Evolutionary conservation across 2,888 invertebrate genomes (phyloP).

Genomic region (Chouioia cunea): DNA sequence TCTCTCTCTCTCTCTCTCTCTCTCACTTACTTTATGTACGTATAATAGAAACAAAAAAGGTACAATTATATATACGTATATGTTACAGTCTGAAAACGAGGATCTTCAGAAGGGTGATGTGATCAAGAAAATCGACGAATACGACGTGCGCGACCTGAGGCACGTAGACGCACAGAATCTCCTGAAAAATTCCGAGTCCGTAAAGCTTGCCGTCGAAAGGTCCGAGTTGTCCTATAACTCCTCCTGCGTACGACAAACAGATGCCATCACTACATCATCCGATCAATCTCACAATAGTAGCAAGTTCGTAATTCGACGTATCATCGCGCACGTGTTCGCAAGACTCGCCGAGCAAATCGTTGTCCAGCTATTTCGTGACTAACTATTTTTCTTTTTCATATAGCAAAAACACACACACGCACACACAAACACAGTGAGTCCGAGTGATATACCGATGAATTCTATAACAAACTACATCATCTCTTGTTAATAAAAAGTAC

Average conservation of each 20-base stretch:
- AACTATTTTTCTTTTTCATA: slow-evolving; percentile 15
- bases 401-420: background rate
- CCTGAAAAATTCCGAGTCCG: slow-evolving; percentile 84
- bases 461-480: no score
- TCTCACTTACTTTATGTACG: no score
- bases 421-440: slow-evolving; percentile 13
- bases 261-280: slow-evolving; percentile 4
- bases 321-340: slow-evolving; percentile 13
- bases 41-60: no score
- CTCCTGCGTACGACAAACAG: slow-evolving; percentile 12
- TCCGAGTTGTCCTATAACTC: slow-evolving; percentile 51
- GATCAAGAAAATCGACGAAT: slow-evolving; percentile 89
- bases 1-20: no score
- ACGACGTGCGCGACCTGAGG: slow-evolving; percentile 87
- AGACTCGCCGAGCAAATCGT: slow-evolving; percentile 32
- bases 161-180: slow-evolving; percentile 93
- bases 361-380: slow-evolving; percentile 48
- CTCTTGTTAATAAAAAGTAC: background rate
- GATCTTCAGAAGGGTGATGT: slow-evolving; percentile 90
- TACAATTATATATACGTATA: slow-evolving; percentile 28
- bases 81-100: slow-evolving; percentile 83
- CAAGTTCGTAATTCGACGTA: slow-evolving; percentile 24
- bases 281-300: background rate
- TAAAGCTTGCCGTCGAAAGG: slow-evolving; percentile 88
- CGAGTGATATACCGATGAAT: no score